These are phyloP conservation scores for Drosophila melanogaster DNA, from an alignment of 1,140 invertebrate genomes.

Conservation along the genomic window DNA sequence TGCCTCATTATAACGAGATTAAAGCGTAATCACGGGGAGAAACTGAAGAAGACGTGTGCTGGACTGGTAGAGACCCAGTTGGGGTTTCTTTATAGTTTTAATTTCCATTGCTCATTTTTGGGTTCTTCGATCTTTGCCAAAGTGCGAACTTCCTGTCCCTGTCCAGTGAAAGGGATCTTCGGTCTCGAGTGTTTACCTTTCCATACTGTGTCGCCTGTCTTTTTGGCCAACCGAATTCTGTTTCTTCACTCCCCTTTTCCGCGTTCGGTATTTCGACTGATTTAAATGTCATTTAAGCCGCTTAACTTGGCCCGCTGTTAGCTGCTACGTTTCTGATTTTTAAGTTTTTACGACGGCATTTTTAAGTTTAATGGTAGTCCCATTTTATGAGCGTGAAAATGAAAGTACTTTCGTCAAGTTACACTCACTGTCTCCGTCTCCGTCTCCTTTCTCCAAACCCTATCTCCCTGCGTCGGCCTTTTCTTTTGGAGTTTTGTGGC, in stretches of 20 bases:
- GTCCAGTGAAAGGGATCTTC: conserved; percentile 64
- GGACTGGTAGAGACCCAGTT: background rate
- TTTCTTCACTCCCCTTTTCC: background rate
- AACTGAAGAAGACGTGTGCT: conserved; percentile 33
- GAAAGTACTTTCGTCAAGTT: conserved; percentile 75
- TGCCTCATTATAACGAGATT: conserved; percentile 78
- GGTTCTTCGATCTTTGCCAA: conserved; percentile 57
- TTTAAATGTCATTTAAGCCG: conserved; percentile 80
- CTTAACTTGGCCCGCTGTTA: conserved; percentile 57
- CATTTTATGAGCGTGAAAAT: conserved; percentile 79
- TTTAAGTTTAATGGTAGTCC: conserved; percentile 59
- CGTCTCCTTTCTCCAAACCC: conserved; percentile 19
- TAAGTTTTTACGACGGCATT: conserved; percentile 63
- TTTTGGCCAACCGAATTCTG: conserved; percentile 41
- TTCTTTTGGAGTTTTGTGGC: conserved; percentile 44
- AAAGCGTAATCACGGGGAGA: conserved; percentile 70
- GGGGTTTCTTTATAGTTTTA: conserved; percentile 24
- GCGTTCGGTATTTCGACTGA: conserved; percentile 39
- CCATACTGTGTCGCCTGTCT: conserved; percentile 39
- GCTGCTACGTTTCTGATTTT: conserved; percentile 54
- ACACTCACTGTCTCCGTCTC: conserved; percentile 3
- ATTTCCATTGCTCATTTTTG: conserved; percentile 31
- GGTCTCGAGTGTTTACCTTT: conserved; percentile 62
- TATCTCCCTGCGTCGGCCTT: conserved; percentile 28
- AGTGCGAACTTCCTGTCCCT: conserved; percentile 67